These are phyloP conservation scores for Allolobophora icterica DNA, from an alignment of 2,888 invertebrate species.

Conservation along the genomic window DNA sequence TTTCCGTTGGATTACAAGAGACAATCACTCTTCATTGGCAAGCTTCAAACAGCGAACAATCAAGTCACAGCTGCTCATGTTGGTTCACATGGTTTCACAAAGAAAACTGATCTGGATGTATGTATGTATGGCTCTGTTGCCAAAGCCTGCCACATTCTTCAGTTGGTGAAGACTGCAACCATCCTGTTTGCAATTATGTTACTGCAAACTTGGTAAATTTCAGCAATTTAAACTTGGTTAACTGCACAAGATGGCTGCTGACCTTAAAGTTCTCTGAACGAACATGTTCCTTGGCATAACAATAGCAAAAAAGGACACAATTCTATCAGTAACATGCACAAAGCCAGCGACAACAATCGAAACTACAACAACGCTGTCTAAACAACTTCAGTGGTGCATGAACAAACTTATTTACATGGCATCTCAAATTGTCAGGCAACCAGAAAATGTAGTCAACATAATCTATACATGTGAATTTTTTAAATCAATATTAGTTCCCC, in stretches of 20 bases:
- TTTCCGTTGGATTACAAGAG: neutral
- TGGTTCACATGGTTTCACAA: too few species aligned
- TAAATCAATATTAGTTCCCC: neutral
- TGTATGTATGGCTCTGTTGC: too few species aligned
- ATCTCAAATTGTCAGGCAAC: constrained; percentile 18
- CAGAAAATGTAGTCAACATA: constrained; percentile 13
- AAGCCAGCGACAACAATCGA: neutral
- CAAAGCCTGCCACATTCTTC: too few species aligned
- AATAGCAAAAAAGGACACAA: constrained; percentile 6
- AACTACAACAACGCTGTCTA: constrained; percentile 7
- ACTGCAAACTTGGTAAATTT: neutral
- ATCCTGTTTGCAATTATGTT: neutral
- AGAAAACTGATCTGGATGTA: too few species aligned
- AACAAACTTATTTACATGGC: constrained; percentile 25
- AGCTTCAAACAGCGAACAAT: neutral
- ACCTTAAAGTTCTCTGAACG: neutral
- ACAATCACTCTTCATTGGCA: neutral
- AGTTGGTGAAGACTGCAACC: too few species aligned
- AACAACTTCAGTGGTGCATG: neutral
- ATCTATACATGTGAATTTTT: neutral
- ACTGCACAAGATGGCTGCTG: neutral
- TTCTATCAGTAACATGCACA: constrained; percentile 5
- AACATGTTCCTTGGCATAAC: neutral
- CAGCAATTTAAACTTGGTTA: neutral
- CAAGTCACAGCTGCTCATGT: too few species aligned